A percentile compares a stretch with the other conserved stretches of the same genome.
Evolutionary conservation across 2,888 invertebrate genomes (phyloP).

Genomic region (Germaria angustata): DNA sequence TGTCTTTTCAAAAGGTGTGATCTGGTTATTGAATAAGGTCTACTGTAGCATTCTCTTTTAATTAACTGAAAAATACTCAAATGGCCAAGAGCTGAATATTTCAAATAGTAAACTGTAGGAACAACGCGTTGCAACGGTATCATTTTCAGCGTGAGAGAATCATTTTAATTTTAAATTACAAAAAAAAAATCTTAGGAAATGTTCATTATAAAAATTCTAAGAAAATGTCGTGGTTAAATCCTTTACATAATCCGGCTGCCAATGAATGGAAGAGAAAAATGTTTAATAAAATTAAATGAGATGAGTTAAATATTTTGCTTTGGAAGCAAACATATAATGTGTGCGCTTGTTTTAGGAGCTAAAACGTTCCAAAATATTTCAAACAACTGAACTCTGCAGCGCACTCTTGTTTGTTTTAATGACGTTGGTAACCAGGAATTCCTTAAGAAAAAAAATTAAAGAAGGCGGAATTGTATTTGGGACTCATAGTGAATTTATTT

Average conservation of each 20-base stretch:
- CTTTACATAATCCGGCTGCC: constrained; percentile 44
- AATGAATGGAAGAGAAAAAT: background rate
- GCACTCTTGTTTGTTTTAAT: background rate
- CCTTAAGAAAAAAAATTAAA: background rate
- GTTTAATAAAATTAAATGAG: background rate
- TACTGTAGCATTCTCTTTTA: constrained; percentile 42
- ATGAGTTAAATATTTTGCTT: background rate
- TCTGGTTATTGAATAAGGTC: constrained; percentile 63
- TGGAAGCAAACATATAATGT: background rate
- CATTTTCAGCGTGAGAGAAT: constrained; percentile 18
- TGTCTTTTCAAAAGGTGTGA: constrained; percentile 57
- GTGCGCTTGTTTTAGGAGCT: background rate
- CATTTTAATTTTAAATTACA: constrained; percentile 1
- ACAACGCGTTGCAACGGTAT: background rate
- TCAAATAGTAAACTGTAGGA: constrained; percentile 5
- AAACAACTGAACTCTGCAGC: background rate
- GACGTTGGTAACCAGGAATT: background rate
- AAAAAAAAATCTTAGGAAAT: constrained; percentile 16
- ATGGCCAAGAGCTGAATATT: constrained; percentile 60
- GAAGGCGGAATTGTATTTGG: background rate
- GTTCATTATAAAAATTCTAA: background rate
- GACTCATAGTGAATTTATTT: no score
- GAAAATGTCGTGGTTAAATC: constrained; percentile 9
- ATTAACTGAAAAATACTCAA: constrained; percentile 39
- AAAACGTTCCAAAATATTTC: background rate